A percentile compares a stretch with the other conserved stretches of the same genome.
phyloP scores from a whole-genome alignment of 2,797 vertebrate species.

The Clarias laeviceps region DNA sequence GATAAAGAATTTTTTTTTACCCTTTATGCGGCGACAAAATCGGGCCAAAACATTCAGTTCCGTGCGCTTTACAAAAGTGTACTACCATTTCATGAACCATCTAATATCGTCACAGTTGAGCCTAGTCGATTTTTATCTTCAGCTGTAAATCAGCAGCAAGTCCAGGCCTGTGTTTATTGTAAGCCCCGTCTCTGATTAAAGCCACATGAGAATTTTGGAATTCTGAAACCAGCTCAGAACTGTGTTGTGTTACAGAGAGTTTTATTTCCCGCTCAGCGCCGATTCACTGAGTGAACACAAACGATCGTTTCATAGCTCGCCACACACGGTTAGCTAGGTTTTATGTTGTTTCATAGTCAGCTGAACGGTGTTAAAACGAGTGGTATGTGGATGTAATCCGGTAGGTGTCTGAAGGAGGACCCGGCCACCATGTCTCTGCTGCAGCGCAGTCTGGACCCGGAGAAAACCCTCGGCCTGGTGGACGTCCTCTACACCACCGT shows the following conservation, averaged over 20 bases:
- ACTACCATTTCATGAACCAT: not conserved
- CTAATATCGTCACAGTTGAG: not conserved
- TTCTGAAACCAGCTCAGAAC: not conserved
- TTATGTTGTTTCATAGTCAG: not conserved
- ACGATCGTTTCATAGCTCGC: too few relatives aligned
- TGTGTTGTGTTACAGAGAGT: not conserved
- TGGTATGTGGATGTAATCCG: not conserved
- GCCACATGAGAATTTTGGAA: not conserved
- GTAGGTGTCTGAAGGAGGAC: conserved; percentile 98
- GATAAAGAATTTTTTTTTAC: not conserved
- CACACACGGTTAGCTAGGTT: not conserved
- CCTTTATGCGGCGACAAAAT: not conserved
- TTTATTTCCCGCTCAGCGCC: not conserved
- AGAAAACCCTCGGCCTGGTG: conserved; percentile 93
- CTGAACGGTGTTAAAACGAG: not conserved
- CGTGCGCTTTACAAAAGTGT: not conserved
- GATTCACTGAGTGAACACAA: not conserved
- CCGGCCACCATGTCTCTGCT: conserved; percentile 98
- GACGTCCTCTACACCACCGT: conserved; percentile 96
- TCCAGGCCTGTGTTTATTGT: conserved; percentile 8
- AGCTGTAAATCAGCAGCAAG: conserved; percentile 3
- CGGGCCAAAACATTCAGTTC: not conserved
- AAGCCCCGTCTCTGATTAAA: conserved; percentile 9
- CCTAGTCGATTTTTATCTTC: not conserved
- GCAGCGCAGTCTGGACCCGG: conserved; percentile 94